These are phyloP conservation scores for Cosmia trapezina DNA, from an alignment of 2,888 invertebrate genomes.

Conservation along the genomic window DNA sequence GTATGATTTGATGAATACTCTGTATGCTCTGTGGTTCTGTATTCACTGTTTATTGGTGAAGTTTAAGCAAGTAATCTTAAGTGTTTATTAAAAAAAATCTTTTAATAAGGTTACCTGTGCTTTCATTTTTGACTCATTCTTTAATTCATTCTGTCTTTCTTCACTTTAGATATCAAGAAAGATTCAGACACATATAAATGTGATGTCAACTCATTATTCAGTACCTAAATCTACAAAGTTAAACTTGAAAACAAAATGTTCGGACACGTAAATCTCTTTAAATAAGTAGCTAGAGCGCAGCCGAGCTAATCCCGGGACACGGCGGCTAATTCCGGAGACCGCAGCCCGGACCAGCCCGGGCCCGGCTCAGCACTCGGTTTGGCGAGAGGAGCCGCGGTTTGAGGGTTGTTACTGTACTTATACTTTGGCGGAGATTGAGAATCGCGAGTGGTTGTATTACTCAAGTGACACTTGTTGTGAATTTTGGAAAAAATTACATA, in stretches of 20 bases:
- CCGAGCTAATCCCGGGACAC: conserved; percentile 58
- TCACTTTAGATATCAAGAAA: neutral
- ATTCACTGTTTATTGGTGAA: neutral
- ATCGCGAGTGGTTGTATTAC: conserved; percentile 11
- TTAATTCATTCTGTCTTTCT: neutral
- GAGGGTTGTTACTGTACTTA: conserved; percentile 54
- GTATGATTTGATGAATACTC: neutral
- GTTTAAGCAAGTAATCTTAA: neutral
- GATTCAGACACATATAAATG: neutral
- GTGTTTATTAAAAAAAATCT: no score
- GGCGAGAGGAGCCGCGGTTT: conserved; percentile 58
- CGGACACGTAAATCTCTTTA: conserved; percentile 40
- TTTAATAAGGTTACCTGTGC: neutral
- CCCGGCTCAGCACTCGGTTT: conserved; percentile 49
- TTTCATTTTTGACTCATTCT: neutral
- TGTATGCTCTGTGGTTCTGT: neutral
- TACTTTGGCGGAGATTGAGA: conserved; percentile 30
- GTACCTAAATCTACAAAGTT: conserved; percentile 7
- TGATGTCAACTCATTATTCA: neutral
- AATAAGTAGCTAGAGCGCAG: conserved; percentile 52
- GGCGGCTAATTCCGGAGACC: conserved; percentile 56
- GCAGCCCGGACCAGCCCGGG: conserved; percentile 29
- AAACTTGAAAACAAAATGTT: conserved; percentile 33
- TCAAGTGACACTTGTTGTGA: conserved; percentile 18
- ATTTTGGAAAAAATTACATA: conserved; percentile 2